Evolutionary conservation across 2,797 vertebrate genomes (phyloP).

Genomic region (Spatula versicolor): DNA sequence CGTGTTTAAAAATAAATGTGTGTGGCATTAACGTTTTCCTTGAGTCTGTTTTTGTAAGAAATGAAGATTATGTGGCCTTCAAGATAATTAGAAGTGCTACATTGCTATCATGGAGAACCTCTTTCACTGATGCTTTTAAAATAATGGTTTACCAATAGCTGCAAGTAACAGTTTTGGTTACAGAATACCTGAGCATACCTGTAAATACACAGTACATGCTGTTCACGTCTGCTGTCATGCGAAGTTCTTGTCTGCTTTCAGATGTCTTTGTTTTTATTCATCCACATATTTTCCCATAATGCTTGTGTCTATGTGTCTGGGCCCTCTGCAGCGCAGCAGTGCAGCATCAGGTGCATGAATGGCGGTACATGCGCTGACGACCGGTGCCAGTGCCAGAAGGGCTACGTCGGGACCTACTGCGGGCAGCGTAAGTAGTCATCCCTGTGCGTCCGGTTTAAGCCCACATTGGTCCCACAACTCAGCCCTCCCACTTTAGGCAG

Average conservation of each 20-base stretch:
- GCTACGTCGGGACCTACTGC: slow-evolving; percentile 81
- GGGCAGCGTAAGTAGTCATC: slow-evolving; percentile 82
- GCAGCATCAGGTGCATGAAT: slow-evolving; percentile 84
- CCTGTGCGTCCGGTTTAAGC: neutral
- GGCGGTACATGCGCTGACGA: slow-evolving; percentile 78
- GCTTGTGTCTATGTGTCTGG: neutral
- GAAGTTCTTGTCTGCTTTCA: neutral
- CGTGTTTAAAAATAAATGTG: neutral
- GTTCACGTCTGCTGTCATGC: too few species aligned
- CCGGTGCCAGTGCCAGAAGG: slow-evolving; percentile 84
- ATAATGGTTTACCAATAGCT: neutral
- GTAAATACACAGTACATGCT: accelerated
- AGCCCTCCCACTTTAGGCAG: neutral
- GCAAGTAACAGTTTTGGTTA: neutral
- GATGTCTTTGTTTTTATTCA: neutral
- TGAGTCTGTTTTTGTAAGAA: neutral
- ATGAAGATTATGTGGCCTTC: neutral
- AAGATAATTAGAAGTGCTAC: neutral
- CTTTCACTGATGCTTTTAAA: neutral
- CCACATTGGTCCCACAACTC: accelerated
- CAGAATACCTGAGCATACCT: neutral
- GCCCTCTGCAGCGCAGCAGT: slow-evolving; percentile 77
- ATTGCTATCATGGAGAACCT: neutral
- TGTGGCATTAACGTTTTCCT: neutral
- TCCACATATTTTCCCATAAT: neutral